Conservation (phyloP, 2,797 vertebrate species). For the Salmo trutta region DNA sequence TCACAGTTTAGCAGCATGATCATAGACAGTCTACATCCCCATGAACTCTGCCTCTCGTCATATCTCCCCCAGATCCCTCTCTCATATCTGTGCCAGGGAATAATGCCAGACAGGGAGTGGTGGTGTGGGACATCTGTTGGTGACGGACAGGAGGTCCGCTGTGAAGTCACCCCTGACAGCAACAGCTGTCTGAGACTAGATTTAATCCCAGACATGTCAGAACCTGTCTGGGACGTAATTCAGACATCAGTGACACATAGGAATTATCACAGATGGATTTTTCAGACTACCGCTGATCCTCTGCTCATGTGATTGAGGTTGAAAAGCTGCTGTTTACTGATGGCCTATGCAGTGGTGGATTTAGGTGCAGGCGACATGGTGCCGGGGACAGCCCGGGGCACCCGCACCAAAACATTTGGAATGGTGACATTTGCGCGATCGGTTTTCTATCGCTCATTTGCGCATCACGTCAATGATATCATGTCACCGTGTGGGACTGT, state of each 20-base stretch:
- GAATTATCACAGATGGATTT: constrained; percentile 59
- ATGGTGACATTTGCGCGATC: no score
- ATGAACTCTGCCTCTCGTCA: constrained; percentile 24
- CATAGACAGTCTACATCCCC: background rate
- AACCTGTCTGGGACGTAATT: constrained; percentile 5
- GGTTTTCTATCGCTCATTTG: no score
- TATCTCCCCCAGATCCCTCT: constrained; percentile 15
- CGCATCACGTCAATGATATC: no score
- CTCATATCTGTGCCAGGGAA: background rate
- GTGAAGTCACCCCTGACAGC: constrained; percentile 46
- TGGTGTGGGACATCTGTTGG: constrained; percentile 32
- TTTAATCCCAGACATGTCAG: background rate
- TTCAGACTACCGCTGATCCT: constrained; percentile 14
- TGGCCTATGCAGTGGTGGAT: no score
- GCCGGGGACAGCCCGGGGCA: no score
- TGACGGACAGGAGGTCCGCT: constrained; percentile 48
- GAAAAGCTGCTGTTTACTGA: constrained; percentile 44
- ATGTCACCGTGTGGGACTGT: no score
- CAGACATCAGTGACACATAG: constrained; percentile 32
- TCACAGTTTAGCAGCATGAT: background rate
- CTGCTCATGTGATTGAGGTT: constrained; percentile 54
- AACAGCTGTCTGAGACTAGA: constrained; percentile 42
- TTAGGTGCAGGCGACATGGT: no score
- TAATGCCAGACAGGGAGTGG: background rate
- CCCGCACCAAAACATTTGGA: no score